Evolutionary conservation across 1,140 invertebrate species (phyloP).

Genomic region (Drosophila ananassae): DNA sequence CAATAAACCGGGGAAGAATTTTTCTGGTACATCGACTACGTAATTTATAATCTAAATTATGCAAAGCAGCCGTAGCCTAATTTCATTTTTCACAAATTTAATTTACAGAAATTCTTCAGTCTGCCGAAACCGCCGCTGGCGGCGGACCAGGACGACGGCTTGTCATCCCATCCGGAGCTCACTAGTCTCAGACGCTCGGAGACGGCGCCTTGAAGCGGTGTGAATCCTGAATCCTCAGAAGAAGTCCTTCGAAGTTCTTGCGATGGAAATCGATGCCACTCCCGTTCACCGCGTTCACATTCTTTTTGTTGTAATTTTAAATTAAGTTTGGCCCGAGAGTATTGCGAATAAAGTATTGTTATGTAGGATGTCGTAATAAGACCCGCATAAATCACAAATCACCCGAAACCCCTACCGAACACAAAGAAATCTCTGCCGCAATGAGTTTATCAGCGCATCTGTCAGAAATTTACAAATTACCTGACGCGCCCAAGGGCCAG

Average conservation of each 20-base stretch:
- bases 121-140: slow-evolving; percentile 75
- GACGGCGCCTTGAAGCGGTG: slow-evolving; percentile 51
- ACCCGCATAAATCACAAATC: slow-evolving; percentile 66
- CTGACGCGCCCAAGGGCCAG: slow-evolving; percentile 45
- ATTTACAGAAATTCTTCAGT: slow-evolving; percentile 84
- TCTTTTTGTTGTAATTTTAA: slow-evolving; percentile 64
- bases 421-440: slow-evolving; percentile 67
- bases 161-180: slow-evolving; percentile 60
- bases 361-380: slow-evolving; percentile 69
- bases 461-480: slow-evolving; percentile 83
- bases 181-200: slow-evolving; percentile 66
- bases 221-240: slow-evolving; percentile 9
- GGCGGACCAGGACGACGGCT: slow-evolving; percentile 31
- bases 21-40: slow-evolving; percentile 35
- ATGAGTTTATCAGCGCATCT: slow-evolving; percentile 82
- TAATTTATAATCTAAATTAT: slow-evolving; percentile 83
- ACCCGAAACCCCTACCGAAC: slow-evolving; percentile 1
- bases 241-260: slow-evolving; percentile 8
- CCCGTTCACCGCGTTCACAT: slow-evolving; percentile 28
- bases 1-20: slow-evolving; percentile 4
- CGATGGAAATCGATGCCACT: slow-evolving; percentile 41
- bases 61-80: slow-evolving; percentile 80
- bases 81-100: slow-evolving; percentile 80
- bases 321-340: slow-evolving; percentile 74
- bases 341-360: slow-evolving; percentile 81